These are phyloP conservation scores for Notarius lentiginosus DNA, from an alignment of 2,113 vertebrate species.

Conservation along the genomic window DNA sequence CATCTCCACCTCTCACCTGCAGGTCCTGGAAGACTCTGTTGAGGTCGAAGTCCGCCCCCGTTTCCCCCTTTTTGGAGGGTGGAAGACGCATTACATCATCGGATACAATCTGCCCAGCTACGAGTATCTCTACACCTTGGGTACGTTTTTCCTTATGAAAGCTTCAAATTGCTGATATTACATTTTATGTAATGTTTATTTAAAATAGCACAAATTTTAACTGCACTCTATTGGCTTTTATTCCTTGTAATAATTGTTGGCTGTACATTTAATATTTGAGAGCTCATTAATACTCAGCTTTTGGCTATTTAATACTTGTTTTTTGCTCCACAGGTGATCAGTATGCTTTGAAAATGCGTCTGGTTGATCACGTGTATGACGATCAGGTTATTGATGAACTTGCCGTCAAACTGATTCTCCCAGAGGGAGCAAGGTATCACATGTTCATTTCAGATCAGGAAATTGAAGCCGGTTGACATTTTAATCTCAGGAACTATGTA, in stretches of 20 bases:
- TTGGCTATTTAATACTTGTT: background rate
- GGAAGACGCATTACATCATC: slow-evolving; percentile 98
- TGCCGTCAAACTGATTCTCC: slow-evolving; percentile 92
- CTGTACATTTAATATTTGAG: background rate
- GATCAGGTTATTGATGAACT: slow-evolving; percentile 93
- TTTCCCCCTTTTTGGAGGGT: slow-evolving; percentile 95
- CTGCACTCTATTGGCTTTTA: background rate
- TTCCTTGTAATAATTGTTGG: background rate
- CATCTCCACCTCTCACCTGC: slow-evolving; percentile 96
- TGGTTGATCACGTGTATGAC: slow-evolving; percentile 96
- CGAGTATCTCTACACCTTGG: slow-evolving; percentile 94
- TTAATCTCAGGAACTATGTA: background rate
- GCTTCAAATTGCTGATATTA: background rate
- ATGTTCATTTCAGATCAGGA: background rate
- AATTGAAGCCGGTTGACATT: background rate
- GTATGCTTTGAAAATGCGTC: slow-evolving; percentile 95
- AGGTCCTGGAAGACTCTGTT: slow-evolving; percentile 93
- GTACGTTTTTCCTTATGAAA: slow-evolving; percentile 68
- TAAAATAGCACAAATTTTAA: background rate
- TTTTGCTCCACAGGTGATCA: slow-evolving; percentile 82
- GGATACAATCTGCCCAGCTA: slow-evolving; percentile 99
- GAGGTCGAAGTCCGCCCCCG: slow-evolving; percentile 97
- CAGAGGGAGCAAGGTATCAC: slow-evolving; percentile 90
- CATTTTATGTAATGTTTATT: background rate
- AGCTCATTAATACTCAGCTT: background rate